These are phyloP conservation scores for Cariama cristata DNA, from an alignment of 2,113 vertebrate genomes.

Conservation along the genomic window DNA sequence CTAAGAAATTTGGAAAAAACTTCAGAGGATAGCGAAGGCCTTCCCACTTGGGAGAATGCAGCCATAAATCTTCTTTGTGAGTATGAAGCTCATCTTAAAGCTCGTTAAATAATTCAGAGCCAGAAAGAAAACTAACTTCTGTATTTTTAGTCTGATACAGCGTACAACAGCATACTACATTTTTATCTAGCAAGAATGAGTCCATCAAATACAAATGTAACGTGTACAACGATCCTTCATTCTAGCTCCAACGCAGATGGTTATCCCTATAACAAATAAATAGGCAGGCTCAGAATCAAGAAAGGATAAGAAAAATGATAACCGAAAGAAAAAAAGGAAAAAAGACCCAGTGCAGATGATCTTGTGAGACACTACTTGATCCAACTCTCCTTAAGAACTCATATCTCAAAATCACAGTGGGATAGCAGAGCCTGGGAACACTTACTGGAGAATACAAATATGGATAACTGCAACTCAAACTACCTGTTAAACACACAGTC, in stretches of 20 bases:
- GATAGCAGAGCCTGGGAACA: conserved; percentile 49
- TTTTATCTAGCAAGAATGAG: conserved; percentile 50
- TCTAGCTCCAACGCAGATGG: conserved; percentile 64
- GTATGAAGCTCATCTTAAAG: not conserved
- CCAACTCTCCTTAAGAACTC: conserved; percentile 56
- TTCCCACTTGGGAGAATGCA: not conserved
- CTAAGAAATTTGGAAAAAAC: not conserved
- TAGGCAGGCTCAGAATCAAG: conserved; percentile 52
- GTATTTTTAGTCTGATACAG: not conserved
- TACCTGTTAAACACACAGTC: conserved; percentile 54
- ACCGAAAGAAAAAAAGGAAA: conserved; percentile 21
- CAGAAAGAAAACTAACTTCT: not conserved
- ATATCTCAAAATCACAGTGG: conserved; percentile 71
- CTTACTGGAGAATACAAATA: conserved; percentile 67
- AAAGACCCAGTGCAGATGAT: conserved; percentile 45
- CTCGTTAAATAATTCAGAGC: not conserved
- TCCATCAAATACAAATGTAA: conserved; percentile 67
- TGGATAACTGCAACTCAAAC: conserved; percentile 37
- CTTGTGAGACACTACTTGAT: conserved; percentile 60
- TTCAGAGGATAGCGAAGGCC: not conserved
- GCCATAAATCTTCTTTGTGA: not conserved
- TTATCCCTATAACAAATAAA: conserved; percentile 75
- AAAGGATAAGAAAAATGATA: conserved; percentile 71
- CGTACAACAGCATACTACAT: not conserved
- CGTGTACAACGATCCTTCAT: conserved; percentile 59